These are phyloP conservation scores for Thalpophila matura DNA, from an alignment of 2,888 invertebrate species.

Conservation along the genomic window DNA sequence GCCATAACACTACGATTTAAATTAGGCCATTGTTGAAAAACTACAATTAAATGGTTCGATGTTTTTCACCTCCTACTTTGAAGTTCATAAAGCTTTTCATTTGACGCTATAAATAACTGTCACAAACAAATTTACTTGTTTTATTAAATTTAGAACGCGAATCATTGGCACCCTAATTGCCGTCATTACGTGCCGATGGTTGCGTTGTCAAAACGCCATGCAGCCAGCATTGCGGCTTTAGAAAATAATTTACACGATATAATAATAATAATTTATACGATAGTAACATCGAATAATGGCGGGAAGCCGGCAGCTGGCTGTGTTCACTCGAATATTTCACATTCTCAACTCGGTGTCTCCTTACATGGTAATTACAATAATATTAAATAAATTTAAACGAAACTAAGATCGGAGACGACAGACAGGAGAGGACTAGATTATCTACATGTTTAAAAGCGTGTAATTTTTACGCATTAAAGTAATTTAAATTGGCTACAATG, in stretches of 20 bases:
- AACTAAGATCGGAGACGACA: conserved; percentile 14
- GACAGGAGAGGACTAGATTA: conserved; percentile 22
- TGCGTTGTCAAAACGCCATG: conserved; percentile 64
- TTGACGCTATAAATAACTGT: conserved; percentile 41
- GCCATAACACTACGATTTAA: conserved; percentile 47
- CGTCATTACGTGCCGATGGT: conserved; percentile 60
- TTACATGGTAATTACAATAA: conserved; percentile 53
- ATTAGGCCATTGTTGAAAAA: conserved; percentile 41
- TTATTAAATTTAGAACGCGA: conserved; percentile 65
- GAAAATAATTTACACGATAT: conserved; percentile 55
- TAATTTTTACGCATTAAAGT: conserved; percentile 8
- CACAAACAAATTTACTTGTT: conserved; percentile 48
- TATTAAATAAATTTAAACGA: conserved; percentile 41
- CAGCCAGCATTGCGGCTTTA: conserved; percentile 58
- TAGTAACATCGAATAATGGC: conserved; percentile 52
- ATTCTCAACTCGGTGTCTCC: conserved; percentile 49
- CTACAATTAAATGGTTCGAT: conserved; percentile 1
- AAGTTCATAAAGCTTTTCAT: conserved; percentile 11
- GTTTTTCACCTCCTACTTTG: neutral
- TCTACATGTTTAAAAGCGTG: conserved; percentile 12
- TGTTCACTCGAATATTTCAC: conserved; percentile 50
- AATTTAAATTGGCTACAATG: conserved; percentile 18
- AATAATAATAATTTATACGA: too few species aligned
- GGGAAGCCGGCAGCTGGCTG: conserved; percentile 43
- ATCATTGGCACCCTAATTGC: conserved; percentile 64